Base-by-base conservation (phyloP, 1,140 invertebrate genomes). In the Drosophila erecta region DNA sequence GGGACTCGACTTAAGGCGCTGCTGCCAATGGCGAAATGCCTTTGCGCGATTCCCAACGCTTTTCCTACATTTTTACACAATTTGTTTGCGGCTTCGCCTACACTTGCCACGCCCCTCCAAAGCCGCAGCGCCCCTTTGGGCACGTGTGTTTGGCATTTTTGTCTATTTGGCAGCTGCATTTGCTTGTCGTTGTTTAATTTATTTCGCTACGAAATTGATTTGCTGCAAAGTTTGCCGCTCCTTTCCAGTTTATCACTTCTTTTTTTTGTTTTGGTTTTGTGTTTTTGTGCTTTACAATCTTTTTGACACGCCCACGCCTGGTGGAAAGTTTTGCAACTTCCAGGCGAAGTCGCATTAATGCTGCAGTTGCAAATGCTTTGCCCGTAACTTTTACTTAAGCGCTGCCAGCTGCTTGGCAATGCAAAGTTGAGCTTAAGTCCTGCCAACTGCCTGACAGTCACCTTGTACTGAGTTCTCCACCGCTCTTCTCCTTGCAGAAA, bases 81-180 rank as follows among this genome's bases (percentile, higher is more conserved):
- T 87, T 87, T 87, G 79, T 89, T 87, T 89, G 84, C 67, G 84
- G 84, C 84, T 89, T 79, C 64, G 59, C 81, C 69, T 50, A 60
- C 24, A 75, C 81, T 46, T 47, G 51, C 69, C 54, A 27, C 47
- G 17, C 41, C 33, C 38, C 22, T 30, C 0, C 11, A 38, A 30
- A 8, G 27, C 38, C 14, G 22, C 27, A 22, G 12, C n/a, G 22
- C 35, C 38, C 33, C 41, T 27, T 47, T 50, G 46, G 44, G 35
- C 58, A 61, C 81, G 65, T 76, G 64, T 81, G 53, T 67, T 69
- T 77, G 72, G 59, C 79, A 50, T 72, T 89, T 79, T 87, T 87
- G 89, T 86, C 83, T 86, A 76, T 86, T 86, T 89, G 75, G 69
- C 65, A 76, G 60, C 74, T 79, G 74, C 66, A 73, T 79, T 83